Evolutionary conservation across 2,888 invertebrate genomes (phyloP).

Genomic region (Sarcophaga subvicina): DNA sequence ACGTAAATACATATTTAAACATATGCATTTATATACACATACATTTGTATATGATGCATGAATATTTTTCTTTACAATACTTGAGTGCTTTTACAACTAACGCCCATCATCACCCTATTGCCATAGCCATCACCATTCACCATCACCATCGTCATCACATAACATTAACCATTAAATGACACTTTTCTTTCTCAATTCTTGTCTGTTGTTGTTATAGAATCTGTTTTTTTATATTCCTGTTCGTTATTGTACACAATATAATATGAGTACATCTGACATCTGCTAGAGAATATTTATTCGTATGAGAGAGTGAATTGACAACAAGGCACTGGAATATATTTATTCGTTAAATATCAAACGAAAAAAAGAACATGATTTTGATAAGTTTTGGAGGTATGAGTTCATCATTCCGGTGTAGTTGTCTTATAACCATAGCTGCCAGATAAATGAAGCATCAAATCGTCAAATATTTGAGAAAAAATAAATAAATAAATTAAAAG

Average conservation of each 20-base stretch:
- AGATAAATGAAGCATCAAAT: too few relatives aligned
- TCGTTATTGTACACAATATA: constrained; percentile 27
- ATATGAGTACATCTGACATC: constrained; percentile 39
- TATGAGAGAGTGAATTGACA: not conserved
- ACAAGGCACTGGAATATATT: constrained; percentile 3
- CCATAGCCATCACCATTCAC: too few relatives aligned
- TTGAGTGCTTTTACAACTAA: not conserved
- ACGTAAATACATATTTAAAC: too few relatives aligned
- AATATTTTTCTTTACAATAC: not conserved
- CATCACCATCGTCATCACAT: constrained; percentile 35
- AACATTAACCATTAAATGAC: constrained; percentile 66
- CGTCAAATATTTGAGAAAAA: too few relatives aligned
- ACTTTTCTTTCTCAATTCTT: constrained; percentile 54
- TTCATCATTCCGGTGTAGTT: too few relatives aligned
- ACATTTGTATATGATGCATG: not conserved
- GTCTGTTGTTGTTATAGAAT: not conserved
- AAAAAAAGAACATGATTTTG: too few relatives aligned
- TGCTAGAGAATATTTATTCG: constrained; percentile 9
- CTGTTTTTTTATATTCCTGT: constrained; percentile 3
- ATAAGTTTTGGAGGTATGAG: too few relatives aligned
- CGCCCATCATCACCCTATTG: constrained; percentile 32
- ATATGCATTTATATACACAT: not conserved
- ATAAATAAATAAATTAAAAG: too few relatives aligned
- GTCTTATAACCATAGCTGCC: too few relatives aligned
- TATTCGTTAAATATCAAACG: not conserved